These are phyloP conservation scores for Platypus cylindrus DNA, from an alignment of 2,888 invertebrate species.

Conservation along the genomic window DNA sequence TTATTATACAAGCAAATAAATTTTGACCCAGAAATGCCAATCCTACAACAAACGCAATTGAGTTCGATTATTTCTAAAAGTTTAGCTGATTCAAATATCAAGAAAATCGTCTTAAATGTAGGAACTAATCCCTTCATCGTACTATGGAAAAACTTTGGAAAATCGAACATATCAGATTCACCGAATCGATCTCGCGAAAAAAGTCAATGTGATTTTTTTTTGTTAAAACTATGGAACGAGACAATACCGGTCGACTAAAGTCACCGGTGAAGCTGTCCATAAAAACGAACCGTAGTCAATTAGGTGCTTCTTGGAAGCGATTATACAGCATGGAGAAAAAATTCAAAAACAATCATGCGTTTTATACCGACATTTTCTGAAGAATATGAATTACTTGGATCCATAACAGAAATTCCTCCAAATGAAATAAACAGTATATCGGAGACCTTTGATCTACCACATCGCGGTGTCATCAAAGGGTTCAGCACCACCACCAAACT, in stretches of 20 bases:
- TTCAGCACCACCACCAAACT: no score
- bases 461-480: no score
- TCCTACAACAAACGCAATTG: no score
- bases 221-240: constrained; percentile 1
- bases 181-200: constrained; percentile 5
- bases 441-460: no score
- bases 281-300: not conserved
- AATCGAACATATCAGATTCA: constrained; percentile 1
- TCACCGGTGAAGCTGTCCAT: constrained; percentile 6
- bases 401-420: no score
- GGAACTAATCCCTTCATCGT: constrained; percentile 3
- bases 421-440: no score
- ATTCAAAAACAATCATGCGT: constrained; percentile 2
- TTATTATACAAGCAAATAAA: no score
- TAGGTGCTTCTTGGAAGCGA: constrained; percentile 8
- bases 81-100: no score
- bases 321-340: constrained; percentile 4
- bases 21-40: no score
- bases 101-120: no score
- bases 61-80: no score
- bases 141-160: constrained; percentile 7
- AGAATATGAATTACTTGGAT: no score
- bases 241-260: constrained; percentile 1
- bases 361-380: constrained; percentile 3
- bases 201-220: constrained; percentile 7